Conservation (phyloP, 2,888 invertebrate genomes). For the Thalpophila matura region DNA sequence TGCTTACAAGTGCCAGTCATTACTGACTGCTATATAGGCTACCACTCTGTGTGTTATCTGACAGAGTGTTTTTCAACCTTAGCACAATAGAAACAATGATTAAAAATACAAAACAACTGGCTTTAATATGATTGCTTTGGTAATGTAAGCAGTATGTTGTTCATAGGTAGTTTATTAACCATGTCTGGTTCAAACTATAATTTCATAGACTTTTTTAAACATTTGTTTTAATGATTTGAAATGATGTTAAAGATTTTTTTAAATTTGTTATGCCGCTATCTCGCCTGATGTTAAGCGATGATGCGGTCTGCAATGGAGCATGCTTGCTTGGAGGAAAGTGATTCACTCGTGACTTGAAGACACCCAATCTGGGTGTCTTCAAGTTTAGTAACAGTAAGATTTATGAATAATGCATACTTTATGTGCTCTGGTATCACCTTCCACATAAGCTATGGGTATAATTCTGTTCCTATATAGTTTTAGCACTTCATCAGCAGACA, state of each 20-base stretch:
- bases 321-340: too few relatives aligned
- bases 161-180: conserved; percentile 24
- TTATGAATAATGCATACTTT: conserved; percentile 88
- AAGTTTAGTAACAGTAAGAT: too few relatives aligned
- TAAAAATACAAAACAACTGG: background rate
- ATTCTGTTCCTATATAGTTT: conserved; percentile 96
- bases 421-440: conserved; percentile 93
- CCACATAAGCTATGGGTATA: conserved; percentile 96
- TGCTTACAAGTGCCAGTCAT: conserved; percentile 86
- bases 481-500: conserved; percentile 96
- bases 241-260: background rate
- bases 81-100: conserved; percentile 19
- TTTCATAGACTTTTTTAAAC: background rate
- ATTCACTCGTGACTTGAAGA: too few relatives aligned
- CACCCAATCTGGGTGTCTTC: too few relatives aligned
- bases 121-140: conserved; percentile 5
- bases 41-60: conserved; percentile 23
- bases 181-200: background rate
- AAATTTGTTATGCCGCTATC: too few relatives aligned
- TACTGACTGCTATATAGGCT: conserved; percentile 66
- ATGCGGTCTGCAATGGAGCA: too few relatives aligned
- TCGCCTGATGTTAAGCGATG: too few relatives aligned
- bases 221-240: background rate
- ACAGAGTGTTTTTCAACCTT: conserved; percentile 47
- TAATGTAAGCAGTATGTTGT: conserved; percentile 17